Evolutionary conservation across 1,140 invertebrate species (phyloP).

Genomic region (Apocrypta bakeri): DNA sequence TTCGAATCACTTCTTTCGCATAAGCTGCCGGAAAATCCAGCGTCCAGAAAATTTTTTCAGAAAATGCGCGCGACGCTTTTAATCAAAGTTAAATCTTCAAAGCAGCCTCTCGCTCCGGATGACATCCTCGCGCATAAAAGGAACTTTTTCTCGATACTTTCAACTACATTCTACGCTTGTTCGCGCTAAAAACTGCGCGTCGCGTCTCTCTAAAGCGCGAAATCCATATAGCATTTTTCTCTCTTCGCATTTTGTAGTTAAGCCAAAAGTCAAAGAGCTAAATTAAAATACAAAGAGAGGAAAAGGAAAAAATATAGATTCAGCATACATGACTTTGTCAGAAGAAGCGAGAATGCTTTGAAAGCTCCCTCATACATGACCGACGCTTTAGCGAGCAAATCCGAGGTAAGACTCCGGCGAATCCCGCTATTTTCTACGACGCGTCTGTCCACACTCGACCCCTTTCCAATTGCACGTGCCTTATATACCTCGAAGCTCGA

Average conservation of each 20-base stretch:
- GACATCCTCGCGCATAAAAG: background rate
- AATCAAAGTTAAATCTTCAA: background rate
- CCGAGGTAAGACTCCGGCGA: constrained; percentile 61
- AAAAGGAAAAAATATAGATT: constrained; percentile 4
- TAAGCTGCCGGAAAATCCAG: background rate
- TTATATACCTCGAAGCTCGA: background rate
- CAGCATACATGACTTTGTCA: background rate
- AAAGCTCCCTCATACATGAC: background rate
- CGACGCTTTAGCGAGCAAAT: constrained; percentile 64
- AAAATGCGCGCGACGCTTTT: background rate
- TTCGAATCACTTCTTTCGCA: background rate
- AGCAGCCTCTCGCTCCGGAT: background rate
- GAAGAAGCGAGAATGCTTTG: constrained; percentile 48
- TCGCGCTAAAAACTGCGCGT: too few relatives aligned
- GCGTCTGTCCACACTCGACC: constrained; percentile 41
- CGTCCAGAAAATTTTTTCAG: too few relatives aligned
- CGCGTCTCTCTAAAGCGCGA: too few relatives aligned
- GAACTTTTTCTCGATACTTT: background rate
- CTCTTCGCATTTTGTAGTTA: too few relatives aligned
- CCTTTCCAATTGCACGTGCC: constrained; percentile 36
- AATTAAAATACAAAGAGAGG: constrained; percentile 34
- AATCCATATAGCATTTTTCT: too few relatives aligned
- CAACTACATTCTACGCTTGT: background rate
- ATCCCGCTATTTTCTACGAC: constrained; percentile 63
- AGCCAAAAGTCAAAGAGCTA: constrained; percentile 17